These are phyloP conservation scores for Drosophila navojoa DNA, from an alignment of 1,140 invertebrate genomes.

Conservation along the genomic window DNA sequence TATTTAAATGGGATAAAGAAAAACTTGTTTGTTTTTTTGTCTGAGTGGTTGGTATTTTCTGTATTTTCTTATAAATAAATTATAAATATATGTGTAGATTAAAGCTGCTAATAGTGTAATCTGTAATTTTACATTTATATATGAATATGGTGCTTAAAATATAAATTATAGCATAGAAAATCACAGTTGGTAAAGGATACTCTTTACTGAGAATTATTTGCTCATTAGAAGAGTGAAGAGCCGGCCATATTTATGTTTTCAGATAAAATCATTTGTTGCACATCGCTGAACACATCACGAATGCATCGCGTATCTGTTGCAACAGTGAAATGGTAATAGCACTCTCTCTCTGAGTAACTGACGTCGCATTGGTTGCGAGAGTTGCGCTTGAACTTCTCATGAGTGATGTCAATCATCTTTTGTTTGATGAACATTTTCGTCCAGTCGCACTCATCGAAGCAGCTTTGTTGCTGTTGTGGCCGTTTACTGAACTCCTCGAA, in stretches of 20 bases:
- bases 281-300: slow-evolving; percentile 88
- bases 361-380: slow-evolving; percentile 73
- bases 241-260: slow-evolving; percentile 85
- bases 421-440: slow-evolving; percentile 89
- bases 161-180: slow-evolving; percentile 29
- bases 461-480: slow-evolving; percentile 83
- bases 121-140: slow-evolving; percentile 17
- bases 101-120: slow-evolving; percentile 14
- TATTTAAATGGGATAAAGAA: not conserved
- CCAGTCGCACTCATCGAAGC: slow-evolving; percentile 86
- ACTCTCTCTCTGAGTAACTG: slow-evolving; percentile 83
- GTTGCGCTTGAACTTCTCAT: slow-evolving; percentile 73
- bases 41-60: slow-evolving; percentile 20
- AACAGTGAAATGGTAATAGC: slow-evolving; percentile 89
- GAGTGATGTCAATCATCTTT: slow-evolving; percentile 85
- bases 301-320: slow-evolving; percentile 91
- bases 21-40: not conserved
- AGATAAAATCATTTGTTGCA: slow-evolving; percentile 89
- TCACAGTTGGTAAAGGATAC: slow-evolving; percentile 47
- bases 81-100: slow-evolving; percentile 9
- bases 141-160: slow-evolving; percentile 18
- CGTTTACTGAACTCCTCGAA: slow-evolving; percentile 85
- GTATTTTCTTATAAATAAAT: slow-evolving; percentile 27
- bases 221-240: slow-evolving; percentile 52
- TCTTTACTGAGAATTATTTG: slow-evolving; percentile 29